Evolutionary conservation across 2,797 vertebrate genomes (phyloP), one percentile per base, ranked within the genome.

Genomic region (Agapornis canus): DNA sequence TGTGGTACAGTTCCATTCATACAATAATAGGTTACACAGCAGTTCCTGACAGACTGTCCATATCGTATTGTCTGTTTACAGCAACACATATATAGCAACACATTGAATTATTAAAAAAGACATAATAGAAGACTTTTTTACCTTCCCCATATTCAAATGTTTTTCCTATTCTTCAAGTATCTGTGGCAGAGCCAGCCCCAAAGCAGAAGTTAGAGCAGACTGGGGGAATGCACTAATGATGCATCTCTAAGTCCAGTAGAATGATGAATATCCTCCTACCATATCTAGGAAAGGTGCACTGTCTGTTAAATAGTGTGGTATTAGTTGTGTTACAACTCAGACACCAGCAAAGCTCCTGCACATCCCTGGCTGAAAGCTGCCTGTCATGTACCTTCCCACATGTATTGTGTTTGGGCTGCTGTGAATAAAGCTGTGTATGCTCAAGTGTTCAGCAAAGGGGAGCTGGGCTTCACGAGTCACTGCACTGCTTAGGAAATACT

Each of bases 341-440:
- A 73, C 76, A 92, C 32, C 89, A 89, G 90, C 89, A 78, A 48
- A 92, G 93, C 26, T 25, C 72, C 35, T 59, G 66, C 79, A 4
- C 47, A 2, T 65, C 78, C 61, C 79, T 78, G 93, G 89, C 84
- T 93, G 89, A 85, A 68, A 90, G 91, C 91, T 96, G 94, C 86
- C 72, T 89, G 79, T 90, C 57, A 69, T 6, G 49, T 69, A 68
- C 76, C 89, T 87, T 91, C 87, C 91, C 82, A 88, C 63, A 1
- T 6, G 0, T 18, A 25, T 17, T 57, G 6, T 10, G 65, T 82
- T 79, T 66, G 88, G 80, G 52, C 80, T 84, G 66, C 5, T 29
- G 71, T 48, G 77, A 59, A 59, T 69, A 81, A 78, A 78, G 65
- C 76, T 82, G 10, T 51, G 37, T 37, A 16, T 10, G 57, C 37